Percentiles rank a stretch among this genome's conserved stretches.
phyloP scores from a whole-genome alignment of 2,797 vertebrate species.

The Lindbergichthys nudifrons region DNA sequence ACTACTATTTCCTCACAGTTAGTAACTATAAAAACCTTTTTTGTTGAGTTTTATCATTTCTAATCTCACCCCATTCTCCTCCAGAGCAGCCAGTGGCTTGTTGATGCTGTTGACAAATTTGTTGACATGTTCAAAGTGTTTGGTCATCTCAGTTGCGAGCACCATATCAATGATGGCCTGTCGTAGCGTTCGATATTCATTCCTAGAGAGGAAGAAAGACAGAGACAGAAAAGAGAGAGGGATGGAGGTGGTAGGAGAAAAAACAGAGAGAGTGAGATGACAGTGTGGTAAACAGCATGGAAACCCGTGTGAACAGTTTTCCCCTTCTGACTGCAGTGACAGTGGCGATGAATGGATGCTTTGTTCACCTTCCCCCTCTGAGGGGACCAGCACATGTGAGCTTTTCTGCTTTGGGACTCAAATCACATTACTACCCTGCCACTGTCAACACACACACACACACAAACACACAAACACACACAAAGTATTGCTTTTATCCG shows the following conservation, averaged over 20 bases:
- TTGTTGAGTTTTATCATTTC: background rate
- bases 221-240: slow-evolving; percentile 30
- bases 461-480: slow-evolving; percentile 10
- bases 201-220: slow-evolving; percentile 80
- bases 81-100: slow-evolving; percentile 92
- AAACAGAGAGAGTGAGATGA: slow-evolving; percentile 48
- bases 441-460: slow-evolving; percentile 52
- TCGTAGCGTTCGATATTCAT: slow-evolving; percentile 93
- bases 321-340: slow-evolving; percentile 73
- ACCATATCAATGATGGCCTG: slow-evolving; percentile 98
- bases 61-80: slow-evolving; percentile 91
- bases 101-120: slow-evolving; percentile 99
- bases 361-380: slow-evolving; percentile 74
- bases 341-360: slow-evolving; percentile 77
- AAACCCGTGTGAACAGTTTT: slow-evolving; percentile 72
- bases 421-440: slow-evolving; percentile 74
- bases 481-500: slow-evolving; percentile 36
- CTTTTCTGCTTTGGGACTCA: slow-evolving; percentile 76
- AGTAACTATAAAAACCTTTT: slow-evolving; percentile 2
- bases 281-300: slow-evolving; percentile 69
- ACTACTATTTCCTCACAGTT: slow-evolving; percentile 5
- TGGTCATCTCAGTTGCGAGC: slow-evolving; percentile 98
- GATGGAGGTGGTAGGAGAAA: slow-evolving; percentile 3
- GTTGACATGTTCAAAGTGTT: slow-evolving; percentile 98
- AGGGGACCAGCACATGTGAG: slow-evolving; percentile 77